These are phyloP conservation scores for Cataglyphis altisquamis DNA, from an alignment of 2,888 invertebrate species.

Conservation along the genomic window DNA sequence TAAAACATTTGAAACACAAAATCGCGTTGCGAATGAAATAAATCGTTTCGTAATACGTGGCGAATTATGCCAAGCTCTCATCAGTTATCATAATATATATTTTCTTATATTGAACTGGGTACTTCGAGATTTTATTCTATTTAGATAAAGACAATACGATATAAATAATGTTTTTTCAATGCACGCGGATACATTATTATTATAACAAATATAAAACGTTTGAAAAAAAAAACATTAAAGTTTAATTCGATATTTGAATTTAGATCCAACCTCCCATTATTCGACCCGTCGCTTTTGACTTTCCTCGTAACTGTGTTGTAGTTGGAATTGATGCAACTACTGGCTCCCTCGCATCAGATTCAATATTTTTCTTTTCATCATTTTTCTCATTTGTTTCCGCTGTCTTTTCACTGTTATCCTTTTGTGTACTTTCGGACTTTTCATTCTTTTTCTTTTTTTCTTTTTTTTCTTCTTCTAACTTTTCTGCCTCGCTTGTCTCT, in stretches of 20 bases:
- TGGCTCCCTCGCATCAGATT: slow-evolving; percentile 75
- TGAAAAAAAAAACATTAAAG: not conserved
- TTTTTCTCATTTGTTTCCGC: slow-evolving; percentile 49
- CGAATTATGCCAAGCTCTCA: not conserved
- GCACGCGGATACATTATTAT: not conserved
- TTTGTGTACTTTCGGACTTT: slow-evolving; percentile 56
- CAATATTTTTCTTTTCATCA: slow-evolving; percentile 54
- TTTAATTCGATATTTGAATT: slow-evolving; percentile 11
- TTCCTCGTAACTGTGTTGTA: slow-evolving; percentile 88
- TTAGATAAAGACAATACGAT: not conserved
- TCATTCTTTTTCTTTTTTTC: slow-evolving; percentile 70
- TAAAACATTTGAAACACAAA: not conserved
- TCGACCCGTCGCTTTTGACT: slow-evolving; percentile 91
- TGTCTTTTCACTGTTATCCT: slow-evolving; percentile 68
- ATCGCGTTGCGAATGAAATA: not conserved
- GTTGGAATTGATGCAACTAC: slow-evolving; percentile 84
- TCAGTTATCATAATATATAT: not conserved
- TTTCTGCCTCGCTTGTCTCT: slow-evolving; percentile 44
- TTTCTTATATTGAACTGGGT: not conserved
- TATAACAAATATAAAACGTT: not conserved
- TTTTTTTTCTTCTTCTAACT: slow-evolving; percentile 55
- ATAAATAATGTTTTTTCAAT: not conserved
- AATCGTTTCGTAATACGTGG: not conserved
- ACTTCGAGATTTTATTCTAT: not conserved
- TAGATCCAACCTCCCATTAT: slow-evolving; percentile 92